Percentiles rank a stretch among this genome's conserved stretches.
phyloP scores from a whole-genome alignment of 1,140 invertebrate species.

The Drosophila setifemur region DNA sequence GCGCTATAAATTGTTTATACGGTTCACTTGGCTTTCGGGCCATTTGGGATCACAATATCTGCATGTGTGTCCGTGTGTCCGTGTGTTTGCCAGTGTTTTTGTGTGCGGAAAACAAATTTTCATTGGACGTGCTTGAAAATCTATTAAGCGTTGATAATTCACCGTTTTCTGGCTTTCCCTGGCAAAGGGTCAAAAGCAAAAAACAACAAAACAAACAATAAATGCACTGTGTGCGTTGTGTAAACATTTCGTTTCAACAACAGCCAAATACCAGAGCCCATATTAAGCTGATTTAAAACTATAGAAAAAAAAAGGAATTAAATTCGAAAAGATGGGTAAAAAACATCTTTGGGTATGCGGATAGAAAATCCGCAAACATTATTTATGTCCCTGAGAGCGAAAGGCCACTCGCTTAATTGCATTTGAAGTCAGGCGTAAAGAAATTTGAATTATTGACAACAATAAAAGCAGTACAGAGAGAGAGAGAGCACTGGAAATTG shows the following conservation, averaged over 20 bases:
- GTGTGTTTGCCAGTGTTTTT: neutral
- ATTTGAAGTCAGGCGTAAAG: conserved; percentile 61
- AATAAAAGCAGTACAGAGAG: neutral
- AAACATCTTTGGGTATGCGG: neutral
- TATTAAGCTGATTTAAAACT: too few relatives aligned
- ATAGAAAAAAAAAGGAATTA: conserved; percentile 2
- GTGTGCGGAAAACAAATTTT: conserved; percentile 56
- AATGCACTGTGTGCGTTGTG: neutral
- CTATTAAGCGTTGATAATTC: conserved; percentile 74
- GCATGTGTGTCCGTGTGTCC: neutral
- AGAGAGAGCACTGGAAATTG: neutral
- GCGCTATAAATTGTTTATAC: conserved; percentile 78
- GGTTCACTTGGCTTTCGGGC: conserved; percentile 78
- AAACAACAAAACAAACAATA: conserved; percentile 27
- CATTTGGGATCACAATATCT: conserved; percentile 67
- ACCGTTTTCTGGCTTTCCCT: conserved; percentile 46
- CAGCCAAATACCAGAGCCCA: too few relatives aligned
- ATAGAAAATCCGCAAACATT: too few relatives aligned
- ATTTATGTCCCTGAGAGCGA: neutral
- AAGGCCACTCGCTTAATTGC: conserved; percentile 56
- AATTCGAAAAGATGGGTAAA: neutral
- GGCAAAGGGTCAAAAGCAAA: conserved; percentile 28
- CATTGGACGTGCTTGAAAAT: conserved; percentile 72
- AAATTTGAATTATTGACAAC: conserved; percentile 53
- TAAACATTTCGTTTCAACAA: too few relatives aligned